Conservation (phyloP, 2,888 invertebrate species). For the Rhimphoctona megacephalus region DNA sequence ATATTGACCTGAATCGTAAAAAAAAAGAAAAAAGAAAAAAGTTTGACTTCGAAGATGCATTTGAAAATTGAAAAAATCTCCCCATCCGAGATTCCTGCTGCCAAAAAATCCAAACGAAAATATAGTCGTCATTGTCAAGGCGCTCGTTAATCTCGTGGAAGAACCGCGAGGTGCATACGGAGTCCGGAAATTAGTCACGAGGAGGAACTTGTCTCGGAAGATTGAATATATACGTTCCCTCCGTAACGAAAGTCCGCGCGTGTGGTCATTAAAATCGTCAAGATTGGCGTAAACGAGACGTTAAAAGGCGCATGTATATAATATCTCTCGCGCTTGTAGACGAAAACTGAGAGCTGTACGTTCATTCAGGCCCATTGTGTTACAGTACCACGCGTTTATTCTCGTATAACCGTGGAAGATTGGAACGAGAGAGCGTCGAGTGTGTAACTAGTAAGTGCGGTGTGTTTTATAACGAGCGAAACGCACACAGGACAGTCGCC, state of each 20-base stretch:
- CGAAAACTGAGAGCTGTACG: neutral
- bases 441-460: slow-evolving; percentile 64
- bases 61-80: too few relatives aligned
- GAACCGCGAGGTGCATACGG: neutral
- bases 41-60: too few relatives aligned
- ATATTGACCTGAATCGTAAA: too few relatives aligned
- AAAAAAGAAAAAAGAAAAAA: too few relatives aligned
- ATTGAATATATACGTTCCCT: neutral
- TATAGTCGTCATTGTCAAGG: neutral
- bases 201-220: slow-evolving; percentile 9
- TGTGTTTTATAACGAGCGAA: slow-evolving; percentile 52
- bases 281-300: slow-evolving; percentile 66
- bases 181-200: slow-evolving; percentile 7
- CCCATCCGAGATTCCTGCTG: too few relatives aligned
- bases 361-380: slow-evolving; percentile 34
- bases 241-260: neutral
- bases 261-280: slow-evolving; percentile 45
- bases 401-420: slow-evolving; percentile 64
- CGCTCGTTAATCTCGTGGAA: neutral
- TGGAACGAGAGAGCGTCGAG: slow-evolving; percentile 68
- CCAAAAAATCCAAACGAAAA: neutral
- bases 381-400: slow-evolving; percentile 30
- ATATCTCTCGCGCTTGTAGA: neutral
- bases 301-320: slow-evolving; percentile 33
- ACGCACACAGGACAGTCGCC: slow-evolving; percentile 46